A percentile compares a stretch with the other conserved stretches of the same genome.
Evolutionary conservation across 2,113 vertebrate species (phyloP).

Genomic region (Dromiciops gliroides): DNA sequence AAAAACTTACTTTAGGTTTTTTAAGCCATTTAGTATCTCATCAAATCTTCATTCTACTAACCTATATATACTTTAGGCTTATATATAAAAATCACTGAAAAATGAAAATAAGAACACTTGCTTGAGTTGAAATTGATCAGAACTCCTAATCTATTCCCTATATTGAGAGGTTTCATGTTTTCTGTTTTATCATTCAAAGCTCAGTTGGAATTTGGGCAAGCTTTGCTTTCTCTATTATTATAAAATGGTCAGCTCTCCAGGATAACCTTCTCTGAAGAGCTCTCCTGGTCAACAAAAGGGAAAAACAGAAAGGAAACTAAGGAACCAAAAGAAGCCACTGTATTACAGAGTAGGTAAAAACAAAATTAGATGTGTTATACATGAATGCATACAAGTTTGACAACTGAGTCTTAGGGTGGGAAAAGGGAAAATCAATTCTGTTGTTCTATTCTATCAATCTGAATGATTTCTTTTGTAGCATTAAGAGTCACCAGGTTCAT

Average conservation of each 20-base stretch:
- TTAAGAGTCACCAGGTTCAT: background rate
- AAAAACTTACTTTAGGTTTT: background rate
- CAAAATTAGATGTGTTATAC: background rate
- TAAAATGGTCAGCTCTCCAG: background rate
- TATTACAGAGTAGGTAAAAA: background rate
- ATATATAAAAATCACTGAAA: background rate
- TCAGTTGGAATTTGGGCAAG: background rate
- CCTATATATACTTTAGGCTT: background rate
- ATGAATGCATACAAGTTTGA: background rate
- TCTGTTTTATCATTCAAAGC: background rate
- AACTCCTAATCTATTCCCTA: background rate
- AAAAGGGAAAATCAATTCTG: background rate
- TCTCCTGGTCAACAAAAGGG: background rate
- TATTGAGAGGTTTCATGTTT: background rate
- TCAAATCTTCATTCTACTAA: background rate
- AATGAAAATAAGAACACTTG: background rate
- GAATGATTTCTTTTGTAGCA: background rate
- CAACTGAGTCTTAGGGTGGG: background rate
- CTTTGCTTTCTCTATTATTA: background rate
- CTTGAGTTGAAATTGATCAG: background rate
- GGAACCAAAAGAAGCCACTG: background rate
- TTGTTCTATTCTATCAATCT: background rate
- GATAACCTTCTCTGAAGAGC: background rate
- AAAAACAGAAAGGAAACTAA: background rate
- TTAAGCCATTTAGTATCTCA: background rate